Evolutionary conservation across 2,113 vertebrate species (phyloP).

Genomic region (Cynoglossus semilaevis): DNA sequence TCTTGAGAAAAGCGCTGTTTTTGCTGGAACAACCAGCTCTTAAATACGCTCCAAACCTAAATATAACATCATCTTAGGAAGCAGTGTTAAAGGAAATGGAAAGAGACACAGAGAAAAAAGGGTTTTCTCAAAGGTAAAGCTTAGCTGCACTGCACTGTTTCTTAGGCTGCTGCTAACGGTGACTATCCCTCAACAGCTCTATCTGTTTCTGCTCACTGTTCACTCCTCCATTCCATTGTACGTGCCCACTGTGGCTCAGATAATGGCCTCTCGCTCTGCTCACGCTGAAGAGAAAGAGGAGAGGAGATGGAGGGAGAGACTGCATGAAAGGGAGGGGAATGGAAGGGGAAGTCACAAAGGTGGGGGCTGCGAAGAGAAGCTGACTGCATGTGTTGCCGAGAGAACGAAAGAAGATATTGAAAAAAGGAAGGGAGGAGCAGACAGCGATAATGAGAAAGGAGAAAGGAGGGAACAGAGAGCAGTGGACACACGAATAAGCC

Average conservation of each 20-base stretch:
- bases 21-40: slow-evolving; percentile 24
- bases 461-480: slow-evolving; percentile 70
- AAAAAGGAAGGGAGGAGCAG: slow-evolving; percentile 77
- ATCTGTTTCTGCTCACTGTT: slow-evolving; percentile 70
- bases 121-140: slow-evolving; percentile 51
- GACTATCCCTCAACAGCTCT: slow-evolving; percentile 60
- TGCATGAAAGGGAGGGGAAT: slow-evolving; percentile 54
- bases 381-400: slow-evolving; percentile 71
- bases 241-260: slow-evolving; percentile 81
- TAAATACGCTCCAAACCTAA: slow-evolving; percentile 25
- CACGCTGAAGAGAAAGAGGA: slow-evolving; percentile 72
- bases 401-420: slow-evolving; percentile 78
- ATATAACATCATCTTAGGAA: slow-evolving; percentile 19
- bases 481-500: slow-evolving; percentile 65
- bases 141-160: slow-evolving; percentile 63
- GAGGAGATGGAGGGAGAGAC: slow-evolving; percentile 67
- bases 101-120: slow-evolving; percentile 34
- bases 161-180: slow-evolving; percentile 55
- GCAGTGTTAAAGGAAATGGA: slow-evolving; percentile 32
- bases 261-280: slow-evolving; percentile 83
- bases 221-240: slow-evolving; percentile 82
- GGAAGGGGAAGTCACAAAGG: slow-evolving; percentile 54
- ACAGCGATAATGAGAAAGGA: slow-evolving; percentile 76
- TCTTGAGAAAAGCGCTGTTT: slow-evolving; percentile 28
- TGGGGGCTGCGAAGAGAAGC: slow-evolving; percentile 71